Evolutionary conservation across 1,140 invertebrate genomes (phyloP), one percentile per base, ranked within the genome.

Genomic region (Helicoverpa zea): DNA sequence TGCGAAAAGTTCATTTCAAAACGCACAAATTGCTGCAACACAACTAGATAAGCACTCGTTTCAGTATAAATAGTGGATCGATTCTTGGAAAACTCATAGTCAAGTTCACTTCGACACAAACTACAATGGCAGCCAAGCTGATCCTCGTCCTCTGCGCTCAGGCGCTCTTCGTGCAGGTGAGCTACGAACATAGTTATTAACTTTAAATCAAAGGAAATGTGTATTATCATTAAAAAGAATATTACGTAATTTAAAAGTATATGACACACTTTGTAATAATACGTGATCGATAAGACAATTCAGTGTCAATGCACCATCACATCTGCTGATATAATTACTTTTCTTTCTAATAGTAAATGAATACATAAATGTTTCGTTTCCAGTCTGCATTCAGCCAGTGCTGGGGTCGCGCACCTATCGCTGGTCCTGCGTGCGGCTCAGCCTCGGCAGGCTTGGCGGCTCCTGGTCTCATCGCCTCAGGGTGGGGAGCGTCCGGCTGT

Each of bases 131-230:
- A n/a, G 74, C 82, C n/a, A 87, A 85, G 81, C 49, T 58, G 51
- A 56, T 87, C 35, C 77, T 90, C 49, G 52, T 85, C 12, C 54
- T 88, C 10, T 87, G 84, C 64, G 85, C 85, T 75, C 84, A 87
- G 23, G 83, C 81, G 47, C 81, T 89, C 47, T 66, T 89, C 13
- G 63, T 84, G 16, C 86, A 90, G 84, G 89, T 90, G 84, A 68
- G 52, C 16, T 10, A 64, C 35, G n/a, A 12, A n/a, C n/a, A n/a
- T n/a, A n/a, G n/a, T n/a, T n/a, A n/a, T n/a, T n/a, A n/a, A n/a
- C n/a, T n/a, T n/a, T n/a, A n/a, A n/a, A n/a, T n/a, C n/a, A n/a
- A n/a, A n/a, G n/a, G n/a, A n/a, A n/a, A n/a, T n/a, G n/a, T n/a
- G n/a, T n/a, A n/a, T n/a, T n/a, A n/a, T n/a, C n/a, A n/a, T n/a